Evolutionary conservation across 2,888 invertebrate genomes (phyloP).

Genomic region (Rosalia funebris): DNA sequence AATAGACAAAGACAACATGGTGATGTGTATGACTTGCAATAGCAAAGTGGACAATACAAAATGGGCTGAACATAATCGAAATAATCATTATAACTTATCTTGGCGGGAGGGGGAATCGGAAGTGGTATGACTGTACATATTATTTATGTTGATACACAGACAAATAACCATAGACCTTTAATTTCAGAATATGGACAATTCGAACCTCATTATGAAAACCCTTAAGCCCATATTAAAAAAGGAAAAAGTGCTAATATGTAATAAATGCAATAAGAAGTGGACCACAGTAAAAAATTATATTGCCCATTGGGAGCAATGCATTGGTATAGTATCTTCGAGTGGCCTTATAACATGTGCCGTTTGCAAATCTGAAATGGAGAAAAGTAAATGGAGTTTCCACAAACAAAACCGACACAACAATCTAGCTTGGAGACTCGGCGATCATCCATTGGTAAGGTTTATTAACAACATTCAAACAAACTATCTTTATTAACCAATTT

Average conservation of each 20-base stretch:
- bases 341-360: slow-evolving; percentile 63
- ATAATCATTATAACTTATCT: slow-evolving; percentile 68
- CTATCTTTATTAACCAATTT: neutral
- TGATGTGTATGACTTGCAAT: slow-evolving; percentile 66
- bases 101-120: slow-evolving; percentile 68
- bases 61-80: slow-evolving; percentile 68
- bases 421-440: slow-evolving; percentile 69
- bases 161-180: neutral
- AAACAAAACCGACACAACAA: slow-evolving; percentile 68
- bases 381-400: slow-evolving; percentile 65
- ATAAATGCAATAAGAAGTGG: slow-evolving; percentile 30
- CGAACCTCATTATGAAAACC: slow-evolving; percentile 27
- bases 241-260: slow-evolving; percentile 34
- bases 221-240: slow-evolving; percentile 27
- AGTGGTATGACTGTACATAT: slow-evolving; percentile 61
- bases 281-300: slow-evolving; percentile 26
- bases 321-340: slow-evolving; percentile 32
- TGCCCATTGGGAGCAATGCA: slow-evolving; percentile 42
- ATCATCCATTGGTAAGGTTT: slow-evolving; percentile 66
- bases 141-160: neutral
- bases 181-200: slow-evolving; percentile 34
- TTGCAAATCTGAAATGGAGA: slow-evolving; percentile 63
- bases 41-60: slow-evolving; percentile 56
- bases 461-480: slow-evolving; percentile 23
- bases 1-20: slow-evolving; percentile 29